Percentiles rank a stretch among this genome's conserved stretches.
Evolutionary conservation across 2,888 invertebrate species (phyloP).

Genomic region (Drosophila neutralis): DNA sequence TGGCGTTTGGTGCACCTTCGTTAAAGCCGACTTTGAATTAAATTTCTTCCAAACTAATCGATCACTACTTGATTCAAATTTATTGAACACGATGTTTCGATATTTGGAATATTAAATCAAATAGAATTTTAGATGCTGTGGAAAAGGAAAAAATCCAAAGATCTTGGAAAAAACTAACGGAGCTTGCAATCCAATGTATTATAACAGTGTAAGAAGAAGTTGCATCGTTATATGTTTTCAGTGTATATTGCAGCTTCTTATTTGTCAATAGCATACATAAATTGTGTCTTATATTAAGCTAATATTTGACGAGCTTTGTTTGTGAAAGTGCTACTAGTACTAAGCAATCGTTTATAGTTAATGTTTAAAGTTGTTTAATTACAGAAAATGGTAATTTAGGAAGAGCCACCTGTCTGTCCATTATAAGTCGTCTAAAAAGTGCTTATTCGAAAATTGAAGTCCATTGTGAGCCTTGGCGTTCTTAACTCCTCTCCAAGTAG

Average conservation of each 20-base stretch:
- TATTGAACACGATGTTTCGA: no score
- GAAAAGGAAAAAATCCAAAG: not conserved
- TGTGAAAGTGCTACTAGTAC: not conserved
- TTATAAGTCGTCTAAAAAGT: not conserved
- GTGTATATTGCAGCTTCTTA: not conserved
- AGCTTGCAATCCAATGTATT: not conserved
- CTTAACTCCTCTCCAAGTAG: not conserved
- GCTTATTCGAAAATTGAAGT: not conserved
- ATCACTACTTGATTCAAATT: no score
- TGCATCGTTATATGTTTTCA: not conserved
- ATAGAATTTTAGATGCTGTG: no score
- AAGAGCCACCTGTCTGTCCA: not conserved
- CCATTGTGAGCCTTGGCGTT: not conserved
- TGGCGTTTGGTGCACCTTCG: no score
- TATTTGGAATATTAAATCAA: no score
- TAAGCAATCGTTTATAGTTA: not conserved
- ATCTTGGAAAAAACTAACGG: not conserved
- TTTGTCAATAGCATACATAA: no score
- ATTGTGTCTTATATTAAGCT: not conserved
- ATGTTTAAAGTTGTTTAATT: not conserved
- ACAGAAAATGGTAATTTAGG: not conserved
- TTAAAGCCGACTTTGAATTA: no score
- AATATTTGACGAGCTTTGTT: not conserved
- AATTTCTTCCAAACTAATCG: no score
- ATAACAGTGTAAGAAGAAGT: not conserved